Percentiles rank a stretch among this genome's conserved stretches.
Evolutionary conservation across 2,888 invertebrate genomes (phyloP).

Genomic region (Pocota personata): DNA sequence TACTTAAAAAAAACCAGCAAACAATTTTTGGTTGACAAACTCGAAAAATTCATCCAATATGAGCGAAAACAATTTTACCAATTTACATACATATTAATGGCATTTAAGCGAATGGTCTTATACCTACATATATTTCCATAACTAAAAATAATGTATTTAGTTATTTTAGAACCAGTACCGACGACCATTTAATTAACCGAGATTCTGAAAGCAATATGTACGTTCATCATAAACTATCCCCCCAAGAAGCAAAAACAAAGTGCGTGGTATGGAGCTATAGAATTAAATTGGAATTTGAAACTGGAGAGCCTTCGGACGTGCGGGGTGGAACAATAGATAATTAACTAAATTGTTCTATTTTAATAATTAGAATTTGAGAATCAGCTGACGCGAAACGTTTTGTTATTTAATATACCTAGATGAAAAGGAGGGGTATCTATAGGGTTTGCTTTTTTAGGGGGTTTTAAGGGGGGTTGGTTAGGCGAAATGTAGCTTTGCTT

Average conservation of each 20-base stretch:
- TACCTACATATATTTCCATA: slow-evolving; percentile 14
- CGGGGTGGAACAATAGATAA: background rate
- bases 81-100: slow-evolving; percentile 69
- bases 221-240: slow-evolving; percentile 60
- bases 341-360: slow-evolving; percentile 45
- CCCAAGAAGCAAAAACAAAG: background rate
- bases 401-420: slow-evolving; percentile 20
- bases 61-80: slow-evolving; percentile 28
- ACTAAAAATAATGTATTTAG: slow-evolving; percentile 34
- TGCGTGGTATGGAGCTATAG: background rate
- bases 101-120: slow-evolving; percentile 12
- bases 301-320: background rate
- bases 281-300: slow-evolving; percentile 21
- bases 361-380: slow-evolving; percentile 47
- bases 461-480: background rate
- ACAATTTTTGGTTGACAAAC: slow-evolving; percentile 19
- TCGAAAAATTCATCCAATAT: slow-evolving; percentile 11
- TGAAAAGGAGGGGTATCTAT: background rate
- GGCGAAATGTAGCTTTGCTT: no score
- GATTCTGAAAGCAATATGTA: slow-evolving; percentile 61
- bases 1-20: background rate
- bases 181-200: slow-evolving; percentile 62
- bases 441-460: background rate
- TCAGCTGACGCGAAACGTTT: slow-evolving; percentile 42
- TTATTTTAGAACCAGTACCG: slow-evolving; percentile 32